These are phyloP conservation scores for Sinodicranocentrus sp. DNA, from an alignment of 2,888 invertebrate species.

Conservation along the genomic window DNA sequence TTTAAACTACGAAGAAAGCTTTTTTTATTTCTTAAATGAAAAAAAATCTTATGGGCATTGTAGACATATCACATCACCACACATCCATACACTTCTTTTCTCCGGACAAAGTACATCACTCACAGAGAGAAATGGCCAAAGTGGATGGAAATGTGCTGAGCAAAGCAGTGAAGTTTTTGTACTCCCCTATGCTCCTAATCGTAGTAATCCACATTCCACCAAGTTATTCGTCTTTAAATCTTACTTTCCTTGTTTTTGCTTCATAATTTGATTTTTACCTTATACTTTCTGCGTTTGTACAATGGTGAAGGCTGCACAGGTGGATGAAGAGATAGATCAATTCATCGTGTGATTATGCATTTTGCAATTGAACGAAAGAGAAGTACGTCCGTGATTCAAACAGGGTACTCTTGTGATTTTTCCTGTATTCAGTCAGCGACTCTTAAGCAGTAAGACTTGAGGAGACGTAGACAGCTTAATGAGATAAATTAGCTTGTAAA, in stretches of 20 bases:
- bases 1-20: too few relatives aligned
- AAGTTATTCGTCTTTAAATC: slow-evolving; percentile 11
- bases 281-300: not conserved
- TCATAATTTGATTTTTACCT: slow-evolving; percentile 7
- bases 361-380: not conserved
- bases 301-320: not conserved
- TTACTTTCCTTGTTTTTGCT: slow-evolving; percentile 23
- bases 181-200: not conserved
- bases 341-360: slow-evolving; percentile 44
- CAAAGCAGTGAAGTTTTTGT: slow-evolving; percentile 12
- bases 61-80: too few relatives aligned
- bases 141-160: not conserved
- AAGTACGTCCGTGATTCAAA: too few relatives aligned
- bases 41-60: too few relatives aligned
- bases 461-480: slow-evolving; percentile 43
- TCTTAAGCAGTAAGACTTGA: too few relatives aligned
- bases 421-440: too few relatives aligned
- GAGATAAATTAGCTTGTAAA: slow-evolving; percentile 51
- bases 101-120: not conserved
- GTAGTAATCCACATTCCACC: slow-evolving; percentile 12
- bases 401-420: too few relatives aligned
- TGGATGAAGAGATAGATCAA: slow-evolving; percentile 10
- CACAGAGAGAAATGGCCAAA: not conserved
- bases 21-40: not conserved
- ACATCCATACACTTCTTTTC: not conserved